Evolutionary conservation across 1,140 invertebrate genomes (phyloP), one percentile per base, ranked within the genome.

Genomic region (Aphaenogaster rudis): DNA sequence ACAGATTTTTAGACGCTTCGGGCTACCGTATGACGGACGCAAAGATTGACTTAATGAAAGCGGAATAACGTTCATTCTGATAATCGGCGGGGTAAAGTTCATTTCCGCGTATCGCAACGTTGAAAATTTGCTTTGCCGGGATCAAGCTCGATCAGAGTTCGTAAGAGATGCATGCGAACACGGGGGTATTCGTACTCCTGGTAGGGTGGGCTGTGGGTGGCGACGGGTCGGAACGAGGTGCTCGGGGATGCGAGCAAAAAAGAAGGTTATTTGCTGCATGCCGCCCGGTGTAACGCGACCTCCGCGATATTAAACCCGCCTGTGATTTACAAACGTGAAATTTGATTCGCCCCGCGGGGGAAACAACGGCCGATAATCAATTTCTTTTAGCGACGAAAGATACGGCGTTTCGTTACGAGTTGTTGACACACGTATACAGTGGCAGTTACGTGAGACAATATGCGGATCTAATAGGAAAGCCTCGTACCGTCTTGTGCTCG

Each of bases 321-420:
- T 76, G 76, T 91, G 91, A 92, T 91, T 92, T 91, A 92, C 90
- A 92, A 91, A 91, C 86, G 91, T 90, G 91, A 90, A 92, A 92
- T 91, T 91, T 88, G 90, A 91, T 90, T 92, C 86, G 90, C 86
- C n/a, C 77, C 67, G 88, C 86, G 86, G 85, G 82, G n/a, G 80
- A 91, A 91, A 91, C 86, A 92, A 91, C 86, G 64, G 80, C 76
- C 88, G 77, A 92, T 90, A 90, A 91, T 92, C 86, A 90, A 92
- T 91, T 92, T 91, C 74, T 85, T 45, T 76, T 69, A 64, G 59
- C 66, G 78, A 90, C 86, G 74, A 92, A 85, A 84, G 90, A 84
- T 86, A 89, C 45, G 86, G 39, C 48, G 69, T 88, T 85, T 86
- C 66, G 74, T 84, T 91, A 86, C 86, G 81, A 90, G 84, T 88